Conservation (phyloP, 2,797 vertebrate species). For the Onychomys torridus region DNA sequence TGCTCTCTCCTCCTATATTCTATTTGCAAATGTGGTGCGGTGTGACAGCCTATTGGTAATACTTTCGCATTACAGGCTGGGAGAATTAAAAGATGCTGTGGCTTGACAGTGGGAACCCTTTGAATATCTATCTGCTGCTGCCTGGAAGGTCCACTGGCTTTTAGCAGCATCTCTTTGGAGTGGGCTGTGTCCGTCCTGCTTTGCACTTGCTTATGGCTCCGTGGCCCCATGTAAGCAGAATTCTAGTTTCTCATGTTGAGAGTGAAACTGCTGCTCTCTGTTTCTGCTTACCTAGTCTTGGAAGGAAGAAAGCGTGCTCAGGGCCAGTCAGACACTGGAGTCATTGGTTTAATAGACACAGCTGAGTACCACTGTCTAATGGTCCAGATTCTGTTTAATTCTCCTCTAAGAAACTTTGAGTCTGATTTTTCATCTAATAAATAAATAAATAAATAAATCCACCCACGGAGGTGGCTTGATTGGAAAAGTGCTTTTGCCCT, state of each 20-base stretch:
- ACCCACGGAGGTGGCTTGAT: background rate
- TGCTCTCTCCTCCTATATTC: slow-evolving; percentile 8
- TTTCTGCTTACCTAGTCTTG: background rate
- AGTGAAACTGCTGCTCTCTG: background rate
- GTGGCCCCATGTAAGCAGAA: background rate
- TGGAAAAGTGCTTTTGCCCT: background rate
- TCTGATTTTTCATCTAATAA: slow-evolving; percentile 6
- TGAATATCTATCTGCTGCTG: background rate
- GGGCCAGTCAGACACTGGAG: slow-evolving; percentile 41
- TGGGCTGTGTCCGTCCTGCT: background rate
- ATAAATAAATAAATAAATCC: background rate
- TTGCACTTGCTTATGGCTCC: background rate
- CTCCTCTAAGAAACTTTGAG: slow-evolving; percentile 4
- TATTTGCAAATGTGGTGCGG: background rate
- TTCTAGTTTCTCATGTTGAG: background rate
- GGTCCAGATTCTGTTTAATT: background rate
- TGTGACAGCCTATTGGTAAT: background rate
- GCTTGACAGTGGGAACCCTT: background rate
- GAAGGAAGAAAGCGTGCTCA: background rate
- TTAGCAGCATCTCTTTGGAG: background rate
- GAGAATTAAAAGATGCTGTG: background rate
- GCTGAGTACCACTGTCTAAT: background rate
- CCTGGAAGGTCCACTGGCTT: background rate
- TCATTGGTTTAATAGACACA: slow-evolving; percentile 4
- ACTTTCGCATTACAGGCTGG: background rate